Base-by-base conservation (phyloP, 2,113 vertebrate genomes). In the Hystrix cristata region DNA sequence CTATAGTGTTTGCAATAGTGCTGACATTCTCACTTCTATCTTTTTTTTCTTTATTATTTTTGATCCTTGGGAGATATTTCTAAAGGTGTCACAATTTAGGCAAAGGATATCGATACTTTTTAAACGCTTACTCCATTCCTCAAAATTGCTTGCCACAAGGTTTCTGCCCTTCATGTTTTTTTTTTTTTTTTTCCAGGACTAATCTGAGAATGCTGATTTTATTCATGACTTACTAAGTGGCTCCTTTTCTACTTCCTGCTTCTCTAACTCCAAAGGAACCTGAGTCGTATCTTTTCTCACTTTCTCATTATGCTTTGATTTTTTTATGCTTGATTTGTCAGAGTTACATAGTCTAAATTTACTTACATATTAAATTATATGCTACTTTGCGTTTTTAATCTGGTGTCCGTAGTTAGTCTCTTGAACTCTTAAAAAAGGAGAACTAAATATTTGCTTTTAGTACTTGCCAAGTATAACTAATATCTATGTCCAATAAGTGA, bases 11-110 rank as follows among this genome's bases (percentile, higher is more conserved):
- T 71, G 34, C 51, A 64, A 69, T 4, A 86, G 7, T 48, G 51
- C 7, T 83, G 27, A 95, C 16, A 91, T 38, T 83, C 19, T 95
- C 5, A 93, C 23, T 59, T 89, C 46, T 81, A 89, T 67, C 67
- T 74, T 85, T 81, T 81, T 67, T 11, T 76, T 9, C 3, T 81
- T 89, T 62, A 62, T 87, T 34, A 48, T 53, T 83, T 94, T 6
- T 57, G 43, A 80, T 69, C 1, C 31, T 90, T 82, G 16, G 43
- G 6, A 82, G 65, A 53, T 91, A 21, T 80, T 69, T 96, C 7
- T 57, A 62, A 88, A 87, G 59, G 21, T 91, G 29, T 55, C 38
- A 62, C 62, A 74, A 74, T 83, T 94, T 82, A 91, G 25, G 64
- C 12, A 85, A 76, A 91, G 8, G 19, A 67, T 12, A 53, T 29